A percentile compares a stretch with the other conserved stretches of the same genome.
Evolutionary conservation across 1,140 invertebrate genomes (phyloP).

Genomic region (Acromyrmex heyeri): DNA sequence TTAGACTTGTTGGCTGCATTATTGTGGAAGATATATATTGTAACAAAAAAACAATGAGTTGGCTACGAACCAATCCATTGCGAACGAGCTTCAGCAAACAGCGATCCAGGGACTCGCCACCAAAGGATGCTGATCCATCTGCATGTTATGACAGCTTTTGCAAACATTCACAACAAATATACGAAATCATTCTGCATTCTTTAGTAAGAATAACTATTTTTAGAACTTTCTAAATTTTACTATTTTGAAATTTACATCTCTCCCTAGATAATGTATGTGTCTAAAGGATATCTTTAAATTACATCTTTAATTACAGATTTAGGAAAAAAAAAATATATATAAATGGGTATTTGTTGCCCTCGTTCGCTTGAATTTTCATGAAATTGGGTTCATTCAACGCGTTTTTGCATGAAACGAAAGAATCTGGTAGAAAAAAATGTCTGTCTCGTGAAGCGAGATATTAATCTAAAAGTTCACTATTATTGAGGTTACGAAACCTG

Average conservation of each 20-base stretch:
- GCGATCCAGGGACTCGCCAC: conserved; percentile 84
- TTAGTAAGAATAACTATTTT: conserved; percentile 85
- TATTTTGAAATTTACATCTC: background rate
- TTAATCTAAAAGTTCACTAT: too few species aligned
- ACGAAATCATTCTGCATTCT: conserved; percentile 93
- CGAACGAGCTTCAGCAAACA: conserved; percentile 87
- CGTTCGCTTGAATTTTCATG: too few species aligned
- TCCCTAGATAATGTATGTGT: background rate
- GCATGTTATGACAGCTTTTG: conserved; percentile 97
- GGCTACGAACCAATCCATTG: conserved; percentile 89
- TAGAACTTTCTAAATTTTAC: background rate
- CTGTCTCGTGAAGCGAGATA: too few species aligned
- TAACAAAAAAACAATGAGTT: conserved; percentile 87
- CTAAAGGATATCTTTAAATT: background rate
- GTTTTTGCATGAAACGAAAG: too few species aligned
- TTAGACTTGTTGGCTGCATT: background rate
- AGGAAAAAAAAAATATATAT: background rate
- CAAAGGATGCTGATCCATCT: conserved; percentile 90
- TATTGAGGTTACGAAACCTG: too few species aligned
- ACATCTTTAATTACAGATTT: background rate
- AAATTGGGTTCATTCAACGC: too few species aligned
- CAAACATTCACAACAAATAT: conserved; percentile 97
- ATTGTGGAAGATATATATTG: background rate
- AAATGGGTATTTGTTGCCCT: too few species aligned
- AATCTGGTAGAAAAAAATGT: too few species aligned